Base-by-base conservation (phyloP, 2,113 vertebrate genomes). In the Elephantulus edwardii region DNA sequence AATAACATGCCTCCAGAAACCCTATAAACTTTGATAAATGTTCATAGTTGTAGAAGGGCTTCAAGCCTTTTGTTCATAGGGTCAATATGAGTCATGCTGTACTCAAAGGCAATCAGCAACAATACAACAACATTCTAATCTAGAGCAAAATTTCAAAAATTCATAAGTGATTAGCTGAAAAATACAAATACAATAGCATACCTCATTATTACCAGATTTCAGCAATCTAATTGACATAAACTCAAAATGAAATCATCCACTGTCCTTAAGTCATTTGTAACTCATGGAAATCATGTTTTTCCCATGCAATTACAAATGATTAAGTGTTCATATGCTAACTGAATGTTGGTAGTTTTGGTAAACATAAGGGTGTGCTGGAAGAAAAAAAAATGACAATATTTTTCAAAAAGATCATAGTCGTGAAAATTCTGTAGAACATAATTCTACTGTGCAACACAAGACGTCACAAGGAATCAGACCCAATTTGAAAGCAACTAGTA, bases 131-230 rank as follows among this genome's bases (percentile, higher is more conserved):
- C 50, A 64, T 38, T 40, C 20, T 7, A 90, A 90, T 33, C 44
- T 26, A 58, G 20, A 2, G 19, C 20, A 72, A 90, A 89, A 85
- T 16, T 89, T 86, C 14, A 80, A 83, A 85, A 79, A 79, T 80
- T 92, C 56, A 85, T 35, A 79, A 93, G 19, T 44, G 77, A 50
- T 91, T 87, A 64, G 24, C 60, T 60, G 5, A 38, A 86, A 83
- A 56, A 78, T 6, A 54, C 35, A 92, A 38, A 86, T 30, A 2
- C 11, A 14, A 24, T 14, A 13, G 14, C 48, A 12, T 8, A 20
- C 10, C 8, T 26, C 50, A 80, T 30, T 11, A 64, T 90, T 79
- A 16, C 33, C 50, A 44, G 62, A 22, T 1, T 33, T 50, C 40
- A 16, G 46, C 1, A 62, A 78, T 16, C 44, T 44, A n/a, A 22